These are phyloP conservation scores for Serripes groenlandicus DNA, from an alignment of 2,888 invertebrate species.

Conservation along the genomic window DNA sequence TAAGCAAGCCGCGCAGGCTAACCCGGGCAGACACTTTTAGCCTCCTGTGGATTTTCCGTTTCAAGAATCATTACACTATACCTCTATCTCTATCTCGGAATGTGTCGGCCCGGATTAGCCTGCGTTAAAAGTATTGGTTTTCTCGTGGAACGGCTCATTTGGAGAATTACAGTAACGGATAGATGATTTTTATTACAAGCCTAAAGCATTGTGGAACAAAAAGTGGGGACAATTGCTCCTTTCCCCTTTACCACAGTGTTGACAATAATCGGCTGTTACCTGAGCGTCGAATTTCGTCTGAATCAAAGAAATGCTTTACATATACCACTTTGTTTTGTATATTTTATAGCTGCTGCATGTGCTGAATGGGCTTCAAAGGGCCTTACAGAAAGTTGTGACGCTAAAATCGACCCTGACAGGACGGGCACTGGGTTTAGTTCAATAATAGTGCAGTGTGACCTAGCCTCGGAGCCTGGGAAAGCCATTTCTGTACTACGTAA, in stretches of 20 bases:
- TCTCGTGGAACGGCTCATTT: too few relatives aligned
- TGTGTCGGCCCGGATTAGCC: too few relatives aligned
- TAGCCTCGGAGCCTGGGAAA: background rate
- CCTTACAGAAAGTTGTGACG: background rate
- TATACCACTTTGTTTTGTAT: background rate
- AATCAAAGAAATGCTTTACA: background rate
- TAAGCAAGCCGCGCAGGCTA: too few relatives aligned
- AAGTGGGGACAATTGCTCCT: background rate
- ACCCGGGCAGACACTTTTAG: too few relatives aligned
- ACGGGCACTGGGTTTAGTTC: background rate
- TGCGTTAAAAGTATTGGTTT: too few relatives aligned
- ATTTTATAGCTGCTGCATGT: background rate
- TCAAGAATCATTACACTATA: too few relatives aligned
- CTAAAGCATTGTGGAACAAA: background rate
- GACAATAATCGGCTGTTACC: background rate
- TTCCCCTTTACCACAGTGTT: too few relatives aligned
- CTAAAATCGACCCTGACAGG: background rate
- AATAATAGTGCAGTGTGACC: background rate
- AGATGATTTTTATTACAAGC: background rate
- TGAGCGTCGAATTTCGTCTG: background rate
- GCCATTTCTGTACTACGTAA: background rate
- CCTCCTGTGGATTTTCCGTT: too few relatives aligned
- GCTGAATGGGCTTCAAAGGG: background rate
- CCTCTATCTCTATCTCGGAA: too few relatives aligned
- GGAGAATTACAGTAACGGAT: too few relatives aligned